These are phyloP conservation scores for Papilio helenus DNA, from an alignment of 1,140 invertebrate genomes.

Conservation along the genomic window DNA sequence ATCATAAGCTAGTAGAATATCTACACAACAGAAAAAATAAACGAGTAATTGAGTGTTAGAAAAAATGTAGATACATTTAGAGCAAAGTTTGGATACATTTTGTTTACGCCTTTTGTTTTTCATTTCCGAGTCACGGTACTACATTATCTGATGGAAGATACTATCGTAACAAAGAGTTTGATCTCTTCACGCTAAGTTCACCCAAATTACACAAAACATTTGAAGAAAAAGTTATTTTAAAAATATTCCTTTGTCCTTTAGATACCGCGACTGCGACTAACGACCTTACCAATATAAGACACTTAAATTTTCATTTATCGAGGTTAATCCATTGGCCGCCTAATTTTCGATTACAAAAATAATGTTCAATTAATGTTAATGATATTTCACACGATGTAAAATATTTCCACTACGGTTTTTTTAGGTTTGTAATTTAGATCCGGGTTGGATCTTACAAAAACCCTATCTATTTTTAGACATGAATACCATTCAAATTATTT, in stretches of 20 bases:
- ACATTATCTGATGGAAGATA: too few species aligned
- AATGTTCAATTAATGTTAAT: conserved; percentile 13
- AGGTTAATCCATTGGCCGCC: conserved; percentile 16
- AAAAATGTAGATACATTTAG: not conserved
- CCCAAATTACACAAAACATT: too few species aligned
- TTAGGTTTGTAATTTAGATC: not conserved
- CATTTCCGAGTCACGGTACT: too few species aligned
- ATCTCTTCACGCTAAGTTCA: not conserved
- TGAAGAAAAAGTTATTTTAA: not conserved
- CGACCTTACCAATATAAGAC: not conserved
- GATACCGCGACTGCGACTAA: not conserved
- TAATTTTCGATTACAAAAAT: conserved; percentile 25
- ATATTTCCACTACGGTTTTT: conserved; percentile 10
- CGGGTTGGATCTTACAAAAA: not conserved
- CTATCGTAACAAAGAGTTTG: not conserved
- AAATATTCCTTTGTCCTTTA: not conserved
- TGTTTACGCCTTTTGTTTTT: not conserved
- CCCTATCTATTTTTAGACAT: not conserved
- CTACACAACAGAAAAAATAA: not conserved
- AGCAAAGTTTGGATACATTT: not conserved
- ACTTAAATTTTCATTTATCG: not conserved
- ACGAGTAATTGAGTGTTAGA: not conserved
- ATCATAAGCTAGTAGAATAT: not conserved
- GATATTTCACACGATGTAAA: not conserved
- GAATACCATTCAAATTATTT: not conserved